phyloP scores from a whole-genome alignment of 2,113 vertebrate species.

The Coptodon bakossiorum region DNA sequence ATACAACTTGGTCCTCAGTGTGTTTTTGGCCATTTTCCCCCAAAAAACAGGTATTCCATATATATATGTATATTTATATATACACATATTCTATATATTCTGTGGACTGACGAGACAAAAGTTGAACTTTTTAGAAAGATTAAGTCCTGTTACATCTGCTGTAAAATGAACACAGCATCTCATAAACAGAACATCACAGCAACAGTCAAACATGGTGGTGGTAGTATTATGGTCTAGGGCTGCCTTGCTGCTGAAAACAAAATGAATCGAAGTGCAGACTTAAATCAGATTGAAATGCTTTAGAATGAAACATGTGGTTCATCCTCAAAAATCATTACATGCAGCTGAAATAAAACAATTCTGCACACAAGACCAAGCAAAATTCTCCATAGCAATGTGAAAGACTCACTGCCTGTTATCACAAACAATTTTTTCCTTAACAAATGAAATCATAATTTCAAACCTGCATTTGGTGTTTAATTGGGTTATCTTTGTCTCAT shows the following conservation, averaged over 20 bases:
- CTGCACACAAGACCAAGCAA: background rate
- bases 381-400: background rate
- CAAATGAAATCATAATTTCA: background rate
- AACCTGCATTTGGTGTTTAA: background rate
- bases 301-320: background rate
- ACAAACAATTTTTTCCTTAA: background rate
- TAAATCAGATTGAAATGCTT: background rate
- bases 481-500: background rate
- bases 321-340: background rate
- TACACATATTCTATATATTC: background rate
- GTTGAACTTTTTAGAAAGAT: background rate
- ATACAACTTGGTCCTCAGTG: background rate
- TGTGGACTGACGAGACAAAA: background rate
- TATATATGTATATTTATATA: background rate
- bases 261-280: background rate
- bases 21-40: accelerated
- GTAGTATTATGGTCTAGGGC: background rate
- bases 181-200: too few species aligned
- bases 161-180: background rate
- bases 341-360: background rate
- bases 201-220: background rate
- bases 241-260: background rate
- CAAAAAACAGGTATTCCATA: background rate
- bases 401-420: background rate
- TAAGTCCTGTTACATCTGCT: background rate